Conservation (phyloP, 2,888 invertebrate genomes). For the Erebia ligea region DNA sequence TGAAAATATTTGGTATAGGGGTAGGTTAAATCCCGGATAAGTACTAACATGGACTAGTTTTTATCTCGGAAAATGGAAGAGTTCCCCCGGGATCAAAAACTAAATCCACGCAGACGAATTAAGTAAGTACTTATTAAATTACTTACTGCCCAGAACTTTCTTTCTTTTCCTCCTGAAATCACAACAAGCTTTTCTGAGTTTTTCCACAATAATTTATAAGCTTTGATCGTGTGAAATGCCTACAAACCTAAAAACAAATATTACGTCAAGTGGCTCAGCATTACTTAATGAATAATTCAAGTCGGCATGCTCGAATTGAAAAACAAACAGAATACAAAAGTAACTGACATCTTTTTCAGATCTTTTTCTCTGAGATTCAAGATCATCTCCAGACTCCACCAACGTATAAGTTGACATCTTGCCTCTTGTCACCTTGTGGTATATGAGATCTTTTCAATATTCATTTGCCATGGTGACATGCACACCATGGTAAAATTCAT, state of each 20-base stretch:
- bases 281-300: constrained; percentile 64
- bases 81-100: too few relatives aligned
- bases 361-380: neutral
- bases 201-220: neutral
- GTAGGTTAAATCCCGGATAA: too few relatives aligned
- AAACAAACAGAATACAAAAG: constrained; percentile 54
- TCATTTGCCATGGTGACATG: neutral
- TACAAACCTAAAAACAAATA: constrained; percentile 43
- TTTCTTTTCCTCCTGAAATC: too few relatives aligned
- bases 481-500: neutral
- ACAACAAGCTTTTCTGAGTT: neutral
- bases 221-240: constrained; percentile 22
- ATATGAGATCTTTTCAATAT: neutral
- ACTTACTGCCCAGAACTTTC: too few relatives aligned
- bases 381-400: too few relatives aligned
- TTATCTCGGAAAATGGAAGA: too few relatives aligned
- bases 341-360: constrained; percentile 20
- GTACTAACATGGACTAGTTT: too few relatives aligned
- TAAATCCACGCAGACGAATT: too few relatives aligned
- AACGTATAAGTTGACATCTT: neutral
- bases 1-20: too few relatives aligned
- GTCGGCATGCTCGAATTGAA: constrained; percentile 50
- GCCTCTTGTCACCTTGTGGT: neutral
- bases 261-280: constrained; percentile 51
- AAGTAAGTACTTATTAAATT: too few relatives aligned